Evolutionary conservation across 2,888 invertebrate genomes (phyloP), one percentile per base, ranked within the genome.

Genomic region (Ennomos fuscantarius): DNA sequence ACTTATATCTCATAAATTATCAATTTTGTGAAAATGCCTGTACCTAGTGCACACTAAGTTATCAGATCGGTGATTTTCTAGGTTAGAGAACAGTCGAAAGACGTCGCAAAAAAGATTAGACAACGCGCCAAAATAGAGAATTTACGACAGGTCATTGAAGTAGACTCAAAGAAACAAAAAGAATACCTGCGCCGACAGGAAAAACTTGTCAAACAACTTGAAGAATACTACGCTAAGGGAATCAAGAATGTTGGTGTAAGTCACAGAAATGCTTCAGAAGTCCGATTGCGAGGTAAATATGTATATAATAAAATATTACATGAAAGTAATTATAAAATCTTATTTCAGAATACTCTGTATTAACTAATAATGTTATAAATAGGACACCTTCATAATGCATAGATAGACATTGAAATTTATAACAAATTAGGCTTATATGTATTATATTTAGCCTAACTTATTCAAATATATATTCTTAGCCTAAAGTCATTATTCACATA

Each of bases 1-100:
- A 24, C 0, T 3, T 24, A 24, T 24, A 24, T 6, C 6, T 24
- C 24, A 24, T 24, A 24, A 1, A 24, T 24, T 5, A 24, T 24
- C 24, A 24, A 5, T 6, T 24, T 24, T 63, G 56, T 13, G 54
- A 52, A 56, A 64, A 44, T 58, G 35, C 39, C 53, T 66, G 8
- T 32, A 34, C n/a, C 11, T 41, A 62, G 55, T 59, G 24, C 41
- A 24, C 44, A 45, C 41, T 48, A 55, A 53, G 31, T 55, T 68
- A 64, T 61, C 62, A 58, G 52, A 49, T 57, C 36, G 56, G 49
- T 64, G 47, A 56, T 46, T 68, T 81, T 86, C 74, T 83, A 93
- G 92, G 92, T 93, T 68, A 85, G 92, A 63, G 92, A 93, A 78
- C 92, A 93, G 69, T 93, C 92, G 45, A 92, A 92, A 79, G 89